phyloP scores from a whole-genome alignment of 1,140 invertebrate genomes.

The Vollenhovia emeryi region DNA sequence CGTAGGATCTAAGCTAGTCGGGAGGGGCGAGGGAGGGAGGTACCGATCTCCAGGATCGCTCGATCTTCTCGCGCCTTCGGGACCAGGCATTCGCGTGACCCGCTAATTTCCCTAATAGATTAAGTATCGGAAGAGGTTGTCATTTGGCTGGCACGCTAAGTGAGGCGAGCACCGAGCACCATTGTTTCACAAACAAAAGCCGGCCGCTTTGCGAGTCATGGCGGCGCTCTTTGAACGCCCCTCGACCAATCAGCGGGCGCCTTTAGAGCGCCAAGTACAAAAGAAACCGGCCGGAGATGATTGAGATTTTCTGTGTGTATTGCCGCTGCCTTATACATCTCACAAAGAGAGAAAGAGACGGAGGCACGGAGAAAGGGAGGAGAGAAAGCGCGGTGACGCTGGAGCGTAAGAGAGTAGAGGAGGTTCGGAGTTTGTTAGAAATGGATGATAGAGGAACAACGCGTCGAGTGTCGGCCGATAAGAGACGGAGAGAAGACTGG shows the following conservation, averaged over 20 bases:
- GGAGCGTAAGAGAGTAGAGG: neutral
- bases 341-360: slow-evolving; percentile 49
- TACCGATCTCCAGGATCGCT: slow-evolving; percentile 61
- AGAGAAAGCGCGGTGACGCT: slow-evolving; percentile 24
- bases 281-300: slow-evolving; percentile 79
- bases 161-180: slow-evolving; percentile 76
- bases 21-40: neutral
- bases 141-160: slow-evolving; percentile 78
- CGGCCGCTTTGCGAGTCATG: slow-evolving; percentile 82
- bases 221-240: slow-evolving; percentile 84
- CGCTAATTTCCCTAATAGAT: slow-evolving; percentile 81
- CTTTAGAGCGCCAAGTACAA: slow-evolving; percentile 80
- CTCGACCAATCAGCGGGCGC: slow-evolving; percentile 81
- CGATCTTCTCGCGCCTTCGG: slow-evolving; percentile 32
- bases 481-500: neutral
- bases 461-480: neutral
- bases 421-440: slow-evolving; percentile 23
- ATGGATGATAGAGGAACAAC: slow-evolving; percentile 11
- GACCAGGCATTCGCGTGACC: slow-evolving; percentile 56
- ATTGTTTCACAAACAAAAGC: slow-evolving; percentile 83
- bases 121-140: slow-evolving; percentile 75
- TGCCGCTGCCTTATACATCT: slow-evolving; percentile 60
- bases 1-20: slow-evolving; percentile 60
- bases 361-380: slow-evolving; percentile 9
- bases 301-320: slow-evolving; percentile 79